A percentile compares a stretch with the other conserved stretches of the same genome.
Conservation (phyloP, 2,888 invertebrate genomes). For the Erynnis tages region DNA sequence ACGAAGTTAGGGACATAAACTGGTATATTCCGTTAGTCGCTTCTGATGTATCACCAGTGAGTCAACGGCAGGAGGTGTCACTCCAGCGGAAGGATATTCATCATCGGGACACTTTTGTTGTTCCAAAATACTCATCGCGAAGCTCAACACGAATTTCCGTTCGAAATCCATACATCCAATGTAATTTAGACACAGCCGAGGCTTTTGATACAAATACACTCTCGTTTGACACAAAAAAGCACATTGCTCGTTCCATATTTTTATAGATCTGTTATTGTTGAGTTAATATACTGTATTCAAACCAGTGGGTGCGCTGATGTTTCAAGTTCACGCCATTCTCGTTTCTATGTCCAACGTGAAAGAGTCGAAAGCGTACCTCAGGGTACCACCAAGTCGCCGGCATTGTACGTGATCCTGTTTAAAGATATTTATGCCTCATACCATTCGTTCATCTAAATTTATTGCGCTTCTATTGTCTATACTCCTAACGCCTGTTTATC, state of each 20-base stretch:
- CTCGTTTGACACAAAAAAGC: slow-evolving; percentile 18
- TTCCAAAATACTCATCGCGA: slow-evolving; percentile 15
- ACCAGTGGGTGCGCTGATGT: slow-evolving; percentile 13
- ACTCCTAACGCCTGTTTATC: slow-evolving; percentile 22
- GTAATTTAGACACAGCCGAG: background rate
- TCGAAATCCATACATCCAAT: background rate
- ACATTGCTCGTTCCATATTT: slow-evolving; percentile 20
- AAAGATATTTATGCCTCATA: slow-evolving; percentile 28
- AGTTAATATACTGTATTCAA: slow-evolving; percentile 19
- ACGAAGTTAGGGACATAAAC: too few relatives aligned
- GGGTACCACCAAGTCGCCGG: slow-evolving; percentile 10
- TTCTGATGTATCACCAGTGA: background rate
- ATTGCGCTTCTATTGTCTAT: slow-evolving; percentile 27
- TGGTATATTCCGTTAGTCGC: too few relatives aligned
- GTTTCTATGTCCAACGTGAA: slow-evolving; percentile 2
- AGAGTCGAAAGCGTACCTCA: slow-evolving; percentile 15
- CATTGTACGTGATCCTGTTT: slow-evolving; percentile 21
- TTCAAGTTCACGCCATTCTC: slow-evolving; percentile 17
- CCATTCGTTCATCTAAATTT: slow-evolving; percentile 27
- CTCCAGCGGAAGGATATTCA: slow-evolving; percentile 19
- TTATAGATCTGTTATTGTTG: slow-evolving; percentile 25
- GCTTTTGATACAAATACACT: slow-evolving; percentile 4
- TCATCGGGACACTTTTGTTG: slow-evolving; percentile 15
- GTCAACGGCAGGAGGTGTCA: slow-evolving; percentile 4
- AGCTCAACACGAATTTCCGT: slow-evolving; percentile 16